Percentiles rank a stretch among this genome's conserved stretches.
phyloP scores from a whole-genome alignment of 2,113 vertebrate genomes.

The Chunga burmeisteri region DNA sequence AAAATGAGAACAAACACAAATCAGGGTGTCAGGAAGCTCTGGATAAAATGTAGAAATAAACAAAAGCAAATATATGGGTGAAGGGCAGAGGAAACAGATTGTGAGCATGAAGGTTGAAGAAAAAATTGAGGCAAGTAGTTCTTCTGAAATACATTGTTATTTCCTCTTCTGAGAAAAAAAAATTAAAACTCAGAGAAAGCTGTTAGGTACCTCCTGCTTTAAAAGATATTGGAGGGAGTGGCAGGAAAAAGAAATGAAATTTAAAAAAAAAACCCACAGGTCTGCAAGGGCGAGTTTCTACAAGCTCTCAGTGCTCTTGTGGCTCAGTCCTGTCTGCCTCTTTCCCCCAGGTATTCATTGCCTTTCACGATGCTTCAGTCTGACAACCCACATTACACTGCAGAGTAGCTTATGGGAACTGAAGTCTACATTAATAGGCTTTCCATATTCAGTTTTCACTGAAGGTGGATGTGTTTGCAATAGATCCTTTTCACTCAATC shows the following conservation, averaged over 20 bases:
- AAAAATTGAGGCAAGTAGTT: neutral
- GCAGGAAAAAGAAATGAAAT: neutral
- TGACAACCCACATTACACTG: neutral
- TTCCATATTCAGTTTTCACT: neutral
- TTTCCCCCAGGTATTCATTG: neutral
- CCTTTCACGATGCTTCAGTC: neutral
- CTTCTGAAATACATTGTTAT: neutral
- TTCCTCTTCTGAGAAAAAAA: neutral
- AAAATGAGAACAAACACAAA: neutral
- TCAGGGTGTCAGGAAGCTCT: neutral
- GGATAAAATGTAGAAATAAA: constrained; percentile 9
- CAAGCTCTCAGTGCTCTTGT: neutral
- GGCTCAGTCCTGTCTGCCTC: neutral
- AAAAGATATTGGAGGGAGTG: neutral
- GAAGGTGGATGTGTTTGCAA: neutral
- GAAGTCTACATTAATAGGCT: neutral
- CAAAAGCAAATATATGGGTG: neutral
- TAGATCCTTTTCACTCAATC: neutral
- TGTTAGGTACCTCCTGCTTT: neutral
- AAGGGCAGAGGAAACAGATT: neutral
- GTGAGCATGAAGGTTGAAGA: neutral
- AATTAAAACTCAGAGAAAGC: neutral
- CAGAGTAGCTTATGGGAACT: neutral
- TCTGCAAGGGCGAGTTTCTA: neutral
- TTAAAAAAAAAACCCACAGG: neutral